Conservation (phyloP, 2,113 vertebrate species). For the Mixornis gularis region DNA sequence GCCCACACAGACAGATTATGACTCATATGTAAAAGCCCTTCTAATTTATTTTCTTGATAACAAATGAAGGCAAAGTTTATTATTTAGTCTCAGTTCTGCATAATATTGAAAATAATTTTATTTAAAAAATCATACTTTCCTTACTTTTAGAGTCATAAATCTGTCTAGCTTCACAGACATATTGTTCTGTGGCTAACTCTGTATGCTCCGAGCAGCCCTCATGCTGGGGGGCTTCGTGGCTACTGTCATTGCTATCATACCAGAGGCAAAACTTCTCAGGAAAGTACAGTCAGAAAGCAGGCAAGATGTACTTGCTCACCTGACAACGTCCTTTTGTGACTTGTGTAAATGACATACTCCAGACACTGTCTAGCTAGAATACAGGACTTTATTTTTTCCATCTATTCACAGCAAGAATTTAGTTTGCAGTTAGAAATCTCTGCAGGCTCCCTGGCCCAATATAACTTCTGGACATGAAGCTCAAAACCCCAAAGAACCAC, state of each 20-base stretch:
- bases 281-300: background rate
- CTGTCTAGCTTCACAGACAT: background rate
- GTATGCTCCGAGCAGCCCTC: background rate
- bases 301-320: background rate
- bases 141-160: background rate
- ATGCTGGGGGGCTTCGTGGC: background rate
- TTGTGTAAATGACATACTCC: background rate
- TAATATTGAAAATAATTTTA: accelerated
- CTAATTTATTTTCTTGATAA: background rate
- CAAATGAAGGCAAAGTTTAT: background rate
- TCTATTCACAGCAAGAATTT: background rate
- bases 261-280: background rate
- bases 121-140: background rate
- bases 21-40: background rate
- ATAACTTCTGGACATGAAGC: background rate
- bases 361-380: background rate
- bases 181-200: background rate
- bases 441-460: background rate
- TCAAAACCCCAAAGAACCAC: background rate
- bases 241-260: background rate
- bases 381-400: background rate
- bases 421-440: background rate
- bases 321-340: accelerated
- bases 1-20: background rate
- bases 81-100: background rate